These are phyloP conservation scores for Gambusia yucatana DNA, from an alignment of 2,797 vertebrate species.

Conservation along the genomic window DNA sequence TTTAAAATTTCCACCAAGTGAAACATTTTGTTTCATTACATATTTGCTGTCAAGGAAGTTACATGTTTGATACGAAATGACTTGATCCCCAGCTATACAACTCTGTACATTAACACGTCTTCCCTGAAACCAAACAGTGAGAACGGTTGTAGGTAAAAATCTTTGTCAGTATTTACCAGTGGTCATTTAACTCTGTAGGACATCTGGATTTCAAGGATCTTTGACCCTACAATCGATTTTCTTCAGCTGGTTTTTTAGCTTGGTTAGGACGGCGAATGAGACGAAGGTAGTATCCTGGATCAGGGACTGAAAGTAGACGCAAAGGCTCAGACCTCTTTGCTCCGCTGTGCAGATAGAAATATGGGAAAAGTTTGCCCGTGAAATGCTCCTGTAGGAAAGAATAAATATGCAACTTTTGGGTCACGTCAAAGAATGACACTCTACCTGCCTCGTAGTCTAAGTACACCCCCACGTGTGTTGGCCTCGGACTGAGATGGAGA, in stretches of 20 bases:
- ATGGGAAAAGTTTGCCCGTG: constrained; percentile 51
- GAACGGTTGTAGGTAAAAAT: neutral
- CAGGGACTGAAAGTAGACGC: neutral
- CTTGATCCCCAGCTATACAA: neutral
- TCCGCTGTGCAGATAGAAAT: constrained; percentile 53
- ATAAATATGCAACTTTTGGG: constrained; percentile 46
- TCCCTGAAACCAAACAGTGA: neutral
- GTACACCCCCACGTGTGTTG: constrained; percentile 52
- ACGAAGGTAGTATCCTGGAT: accelerated
- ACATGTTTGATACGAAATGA: neutral
- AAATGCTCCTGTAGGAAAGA: constrained; percentile 57
- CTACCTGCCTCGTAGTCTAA: constrained; percentile 64
- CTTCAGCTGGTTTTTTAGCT: neutral
- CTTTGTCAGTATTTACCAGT: neutral
- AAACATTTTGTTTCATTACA: neutral
- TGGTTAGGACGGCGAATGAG: accelerated
- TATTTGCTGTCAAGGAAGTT: neutral
- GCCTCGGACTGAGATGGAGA: constrained; percentile 44
- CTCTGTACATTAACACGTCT: neutral
- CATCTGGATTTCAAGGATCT: neutral
- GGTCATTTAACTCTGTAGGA: neutral
- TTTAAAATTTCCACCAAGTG: neutral
- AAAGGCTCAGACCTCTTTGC: constrained; percentile 48
- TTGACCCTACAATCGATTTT: neutral
- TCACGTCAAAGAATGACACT: constrained; percentile 63